Conservation (phyloP, 2,888 invertebrate genomes). For the Conomelus anceps region DNA sequence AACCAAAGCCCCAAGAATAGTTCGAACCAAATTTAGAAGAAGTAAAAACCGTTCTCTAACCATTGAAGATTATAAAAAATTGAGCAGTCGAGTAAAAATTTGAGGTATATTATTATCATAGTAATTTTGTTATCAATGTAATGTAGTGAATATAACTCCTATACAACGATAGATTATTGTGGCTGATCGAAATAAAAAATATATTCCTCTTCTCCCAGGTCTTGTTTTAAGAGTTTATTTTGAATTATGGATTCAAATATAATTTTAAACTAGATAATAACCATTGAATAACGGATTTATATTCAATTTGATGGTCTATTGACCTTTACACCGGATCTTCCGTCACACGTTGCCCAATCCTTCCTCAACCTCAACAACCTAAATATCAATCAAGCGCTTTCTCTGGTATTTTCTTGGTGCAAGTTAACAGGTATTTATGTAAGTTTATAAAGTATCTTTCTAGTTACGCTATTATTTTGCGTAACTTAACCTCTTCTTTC, state of each 20-base stretch:
- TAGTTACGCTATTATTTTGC: neutral
- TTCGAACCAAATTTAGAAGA: too few relatives aligned
- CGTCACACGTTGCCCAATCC: conserved; percentile 38
- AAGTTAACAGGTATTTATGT: conserved; percentile 36
- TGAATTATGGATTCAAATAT: neutral
- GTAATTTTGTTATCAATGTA: too few relatives aligned
- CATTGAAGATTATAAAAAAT: too few relatives aligned
- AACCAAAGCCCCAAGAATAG: too few relatives aligned
- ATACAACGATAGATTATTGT: neutral
- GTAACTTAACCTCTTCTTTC: neutral
- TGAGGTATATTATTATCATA: too few relatives aligned
- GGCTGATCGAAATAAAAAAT: neutral
- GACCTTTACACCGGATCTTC: conserved; percentile 31
- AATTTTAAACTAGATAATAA: neutral
- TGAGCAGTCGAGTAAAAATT: too few relatives aligned
- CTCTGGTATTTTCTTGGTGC: conserved; percentile 33
- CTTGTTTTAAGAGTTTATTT: neutral
- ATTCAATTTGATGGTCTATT: conserved; percentile 7
- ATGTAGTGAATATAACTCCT: neutral
- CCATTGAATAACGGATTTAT: neutral
- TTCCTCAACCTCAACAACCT: conserved; percentile 31
- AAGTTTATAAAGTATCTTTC: conserved; percentile 29
- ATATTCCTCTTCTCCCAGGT: neutral
- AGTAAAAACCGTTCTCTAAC: too few relatives aligned
- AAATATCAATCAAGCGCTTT: conserved; percentile 31